phyloP scores from a whole-genome alignment of 2,113 vertebrate genomes.

The Hystrix brachyura region DNA sequence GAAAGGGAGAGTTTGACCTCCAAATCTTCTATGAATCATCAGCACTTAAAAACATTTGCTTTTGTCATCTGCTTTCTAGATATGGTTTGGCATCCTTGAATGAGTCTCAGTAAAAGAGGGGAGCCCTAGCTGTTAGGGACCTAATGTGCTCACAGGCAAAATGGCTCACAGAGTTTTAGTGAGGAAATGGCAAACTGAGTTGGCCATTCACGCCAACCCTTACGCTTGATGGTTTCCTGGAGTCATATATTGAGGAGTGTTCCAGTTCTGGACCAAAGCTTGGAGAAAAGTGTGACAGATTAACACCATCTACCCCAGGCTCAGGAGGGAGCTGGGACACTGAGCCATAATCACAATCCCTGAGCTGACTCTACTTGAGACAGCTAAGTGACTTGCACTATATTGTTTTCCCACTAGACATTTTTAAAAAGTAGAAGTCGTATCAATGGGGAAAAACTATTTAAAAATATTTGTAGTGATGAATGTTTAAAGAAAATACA shows the following conservation, averaged over 20 bases:
- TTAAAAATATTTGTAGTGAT: conserved; percentile 2
- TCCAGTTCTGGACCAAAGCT: not conserved
- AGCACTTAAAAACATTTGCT: not conserved
- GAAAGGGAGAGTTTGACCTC: not conserved
- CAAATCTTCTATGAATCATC: not conserved
- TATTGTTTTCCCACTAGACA: not conserved
- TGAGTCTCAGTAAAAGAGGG: conserved; percentile 17
- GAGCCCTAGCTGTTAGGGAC: not conserved
- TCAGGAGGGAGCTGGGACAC: not conserved
- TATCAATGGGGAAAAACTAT: conserved; percentile 9
- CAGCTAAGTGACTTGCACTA: not conserved
- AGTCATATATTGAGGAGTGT: not conserved
- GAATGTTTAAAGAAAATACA: conserved; percentile 44
- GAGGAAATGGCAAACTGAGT: not conserved
- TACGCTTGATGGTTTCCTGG: not conserved
- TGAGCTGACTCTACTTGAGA: not conserved
- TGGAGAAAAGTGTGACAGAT: not conserved
- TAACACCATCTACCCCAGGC: not conserved
- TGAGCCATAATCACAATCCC: not conserved
- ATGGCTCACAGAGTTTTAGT: not conserved
- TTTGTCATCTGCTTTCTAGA: conserved; percentile 29
- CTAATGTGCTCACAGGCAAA: not conserved
- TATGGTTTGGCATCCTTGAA: not conserved
- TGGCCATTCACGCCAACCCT: not conserved
- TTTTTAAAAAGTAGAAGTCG: not conserved